Evolutionary conservation across 1,140 invertebrate species (phyloP).

Genomic region (Elymnias hypermnestra): DNA sequence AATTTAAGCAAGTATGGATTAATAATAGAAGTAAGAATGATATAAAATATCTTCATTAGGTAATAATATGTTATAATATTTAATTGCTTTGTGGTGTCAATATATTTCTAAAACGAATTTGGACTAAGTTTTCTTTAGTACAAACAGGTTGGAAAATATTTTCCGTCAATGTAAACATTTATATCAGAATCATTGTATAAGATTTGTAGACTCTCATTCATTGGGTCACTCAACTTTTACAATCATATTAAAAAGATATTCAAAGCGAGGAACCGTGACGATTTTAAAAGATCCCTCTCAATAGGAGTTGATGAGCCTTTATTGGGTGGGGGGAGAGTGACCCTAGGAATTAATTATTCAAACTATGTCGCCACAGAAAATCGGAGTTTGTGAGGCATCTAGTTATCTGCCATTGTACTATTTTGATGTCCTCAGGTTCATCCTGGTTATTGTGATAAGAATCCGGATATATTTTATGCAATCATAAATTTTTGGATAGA

Average conservation of each 20-base stretch:
- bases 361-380: slow-evolving; percentile 48
- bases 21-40: too few species aligned
- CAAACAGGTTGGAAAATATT: too few species aligned
- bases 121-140: too few species aligned
- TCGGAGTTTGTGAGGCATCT: slow-evolving; percentile 24
- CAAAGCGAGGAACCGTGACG: not conserved
- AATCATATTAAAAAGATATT: not conserved
- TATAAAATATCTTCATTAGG: too few species aligned
- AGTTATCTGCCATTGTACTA: slow-evolving; percentile 31
- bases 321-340: slow-evolving; percentile 37
- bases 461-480: slow-evolving; percentile 1
- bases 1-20: too few species aligned
- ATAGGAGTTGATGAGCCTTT: slow-evolving; percentile 53
- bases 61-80: too few species aligned
- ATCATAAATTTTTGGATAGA: not conserved
- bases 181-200: too few species aligned
- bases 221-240: not conserved
- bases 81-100: too few species aligned
- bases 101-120: too few species aligned
- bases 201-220: not conserved
- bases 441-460: slow-evolving; percentile 19
- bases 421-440: slow-evolving; percentile 9
- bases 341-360: slow-evolving; percentile 62
- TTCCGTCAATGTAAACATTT: too few species aligned
- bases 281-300: slow-evolving; percentile 26